Conservation (phyloP, 2,888 invertebrate species). For the Lasioglossum marginatum region DNA sequence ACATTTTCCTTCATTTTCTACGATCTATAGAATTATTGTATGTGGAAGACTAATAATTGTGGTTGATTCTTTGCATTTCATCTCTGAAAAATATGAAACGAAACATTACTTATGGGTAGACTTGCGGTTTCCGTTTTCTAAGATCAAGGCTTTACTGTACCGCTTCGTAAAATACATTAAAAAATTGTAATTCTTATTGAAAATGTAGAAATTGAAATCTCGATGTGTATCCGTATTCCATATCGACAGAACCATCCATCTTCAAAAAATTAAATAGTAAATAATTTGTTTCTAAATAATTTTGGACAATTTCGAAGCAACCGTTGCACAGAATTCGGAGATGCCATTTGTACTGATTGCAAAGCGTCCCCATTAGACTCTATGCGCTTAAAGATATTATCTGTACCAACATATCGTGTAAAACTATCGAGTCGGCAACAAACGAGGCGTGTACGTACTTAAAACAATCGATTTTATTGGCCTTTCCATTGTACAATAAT, state of each 20-base stretch:
- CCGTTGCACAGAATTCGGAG: not conserved
- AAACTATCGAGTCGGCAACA: slow-evolving; percentile 63
- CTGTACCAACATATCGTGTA: slow-evolving; percentile 11
- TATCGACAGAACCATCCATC: not conserved
- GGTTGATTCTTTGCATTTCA: too few species aligned
- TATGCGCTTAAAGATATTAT: not conserved
- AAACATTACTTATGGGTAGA: too few species aligned
- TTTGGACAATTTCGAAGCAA: not conserved
- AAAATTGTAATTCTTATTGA: too few species aligned
- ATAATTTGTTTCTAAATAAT: not conserved
- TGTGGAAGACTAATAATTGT: too few species aligned
- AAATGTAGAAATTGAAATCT: not conserved
- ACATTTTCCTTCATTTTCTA: too few species aligned
- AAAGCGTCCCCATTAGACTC: not conserved
- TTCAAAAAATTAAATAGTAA: not conserved
- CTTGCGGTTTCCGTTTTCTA: too few species aligned
- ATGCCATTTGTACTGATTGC: not conserved
- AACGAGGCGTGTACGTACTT: slow-evolving; percentile 75
- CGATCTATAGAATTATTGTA: too few species aligned
- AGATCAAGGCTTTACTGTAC: too few species aligned
- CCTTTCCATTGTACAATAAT: slow-evolving; percentile 82
- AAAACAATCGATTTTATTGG: slow-evolving; percentile 80
- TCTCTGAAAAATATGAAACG: too few species aligned
- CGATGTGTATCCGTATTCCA: not conserved
- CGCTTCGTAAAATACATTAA: too few species aligned